phyloP scores from a whole-genome alignment of 2,888 invertebrate genomes.

The Pheosia tremula region DNA sequence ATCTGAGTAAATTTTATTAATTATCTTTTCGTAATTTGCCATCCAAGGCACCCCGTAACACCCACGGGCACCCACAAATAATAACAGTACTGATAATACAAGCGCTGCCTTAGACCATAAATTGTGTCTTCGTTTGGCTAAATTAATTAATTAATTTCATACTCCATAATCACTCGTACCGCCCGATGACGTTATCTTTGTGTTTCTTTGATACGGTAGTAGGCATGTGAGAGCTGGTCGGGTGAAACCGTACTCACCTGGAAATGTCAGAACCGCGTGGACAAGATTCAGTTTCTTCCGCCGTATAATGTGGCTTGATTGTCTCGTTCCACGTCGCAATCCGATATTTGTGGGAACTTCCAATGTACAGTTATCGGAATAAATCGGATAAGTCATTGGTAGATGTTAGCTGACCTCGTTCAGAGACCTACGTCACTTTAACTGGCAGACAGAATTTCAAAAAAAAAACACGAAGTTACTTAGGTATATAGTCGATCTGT shows the following conservation, averaged over 20 bases:
- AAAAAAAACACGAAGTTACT: neutral
- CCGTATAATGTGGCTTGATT: constrained; percentile 1
- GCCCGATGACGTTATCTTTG: too few relatives aligned
- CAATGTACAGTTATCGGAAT: neutral
- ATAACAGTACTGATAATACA: too few relatives aligned
- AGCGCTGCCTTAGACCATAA: too few relatives aligned
- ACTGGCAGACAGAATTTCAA: neutral
- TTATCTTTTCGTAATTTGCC: too few relatives aligned
- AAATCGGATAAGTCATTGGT: neutral
- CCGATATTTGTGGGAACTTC: constrained; percentile 7
- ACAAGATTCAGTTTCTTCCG: neutral
- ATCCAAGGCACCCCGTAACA: too few relatives aligned
- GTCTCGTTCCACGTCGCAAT: neutral
- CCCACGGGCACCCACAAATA: too few relatives aligned
- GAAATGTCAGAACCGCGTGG: neutral
- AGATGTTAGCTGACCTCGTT: neutral
- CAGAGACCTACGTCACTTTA: neutral
- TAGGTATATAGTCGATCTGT: neutral
- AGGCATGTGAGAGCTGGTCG: too few relatives aligned
- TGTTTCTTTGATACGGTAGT: too few relatives aligned
- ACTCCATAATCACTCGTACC: too few relatives aligned
- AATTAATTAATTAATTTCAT: too few relatives aligned
- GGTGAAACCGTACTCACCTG: neutral
- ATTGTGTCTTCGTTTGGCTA: too few relatives aligned
- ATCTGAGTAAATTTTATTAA: too few relatives aligned